phyloP scores from a whole-genome alignment of 1,140 invertebrate species.

The Eurosta solidaginis region DNA sequence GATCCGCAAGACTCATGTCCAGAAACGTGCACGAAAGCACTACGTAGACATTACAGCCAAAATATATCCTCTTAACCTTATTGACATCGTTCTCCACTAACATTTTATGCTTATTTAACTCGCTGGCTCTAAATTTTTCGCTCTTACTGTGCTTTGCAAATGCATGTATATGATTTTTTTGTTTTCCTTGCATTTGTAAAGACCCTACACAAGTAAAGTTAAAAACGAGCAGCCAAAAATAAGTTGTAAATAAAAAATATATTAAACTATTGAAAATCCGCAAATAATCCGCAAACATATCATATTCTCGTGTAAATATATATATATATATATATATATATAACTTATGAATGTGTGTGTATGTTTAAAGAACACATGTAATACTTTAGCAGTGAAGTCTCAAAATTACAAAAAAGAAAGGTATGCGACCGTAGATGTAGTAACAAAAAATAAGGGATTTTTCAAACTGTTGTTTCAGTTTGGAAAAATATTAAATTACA shows the following conservation, averaged over 20 bases:
- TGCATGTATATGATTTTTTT: neutral
- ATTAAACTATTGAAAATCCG: slow-evolving; percentile 24
- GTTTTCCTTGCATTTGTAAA: neutral
- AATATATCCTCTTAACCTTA: neutral
- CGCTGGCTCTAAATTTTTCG: neutral
- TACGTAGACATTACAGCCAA: neutral
- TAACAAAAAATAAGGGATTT: neutral
- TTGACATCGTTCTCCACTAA: neutral
- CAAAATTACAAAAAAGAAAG: too few species aligned
- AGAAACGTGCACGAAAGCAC: neutral
- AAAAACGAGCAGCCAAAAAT: neutral
- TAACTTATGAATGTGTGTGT: neutral
- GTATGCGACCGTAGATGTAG: neutral
- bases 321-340: neutral
- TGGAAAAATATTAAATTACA: slow-evolving; percentile 1
- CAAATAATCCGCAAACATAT: slow-evolving; percentile 26
- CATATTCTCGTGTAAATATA: too few species aligned
- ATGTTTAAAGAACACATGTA: neutral
- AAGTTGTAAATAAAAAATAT: neutral
- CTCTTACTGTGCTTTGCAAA: slow-evolving; percentile 1
- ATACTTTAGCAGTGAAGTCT: neutral
- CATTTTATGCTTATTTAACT: slow-evolving; percentile 1
- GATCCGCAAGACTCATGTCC: too few species aligned
- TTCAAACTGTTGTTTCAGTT: neutral
- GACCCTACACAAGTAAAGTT: neutral